Conservation (phyloP, 1,140 invertebrate genomes). For the Pseudomyrmex sp. region DNA sequence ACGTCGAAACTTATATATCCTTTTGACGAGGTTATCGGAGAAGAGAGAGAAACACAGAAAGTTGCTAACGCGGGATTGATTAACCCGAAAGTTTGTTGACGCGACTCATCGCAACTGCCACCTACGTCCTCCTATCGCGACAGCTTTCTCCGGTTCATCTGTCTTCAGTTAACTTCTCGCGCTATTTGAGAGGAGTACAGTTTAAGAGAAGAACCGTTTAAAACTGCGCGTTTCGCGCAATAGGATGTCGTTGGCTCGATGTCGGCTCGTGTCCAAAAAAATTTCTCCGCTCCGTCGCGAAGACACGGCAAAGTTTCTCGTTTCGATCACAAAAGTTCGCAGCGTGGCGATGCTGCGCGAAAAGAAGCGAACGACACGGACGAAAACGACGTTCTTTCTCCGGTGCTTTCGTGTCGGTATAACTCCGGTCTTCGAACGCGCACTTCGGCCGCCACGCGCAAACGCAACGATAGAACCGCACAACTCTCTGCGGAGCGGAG, state of each 20-base stretch:
- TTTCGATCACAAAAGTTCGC: slow-evolving; percentile 32
- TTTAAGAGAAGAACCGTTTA: not conserved
- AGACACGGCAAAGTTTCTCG: not conserved
- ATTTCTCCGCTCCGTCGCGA: slow-evolving; percentile 8
- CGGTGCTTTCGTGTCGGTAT: slow-evolving; percentile 2
- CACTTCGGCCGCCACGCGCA: not conserved
- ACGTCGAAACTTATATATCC: not conserved
- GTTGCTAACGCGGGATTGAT: slow-evolving; percentile 36
- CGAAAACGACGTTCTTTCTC: not conserved
- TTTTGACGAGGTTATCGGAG: not conserved
- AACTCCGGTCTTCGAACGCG: not conserved
- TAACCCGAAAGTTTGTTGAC: slow-evolving; percentile 13
- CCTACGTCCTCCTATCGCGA: not conserved
- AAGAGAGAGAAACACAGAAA: not conserved
- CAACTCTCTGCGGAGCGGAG: slow-evolving; percentile 13
- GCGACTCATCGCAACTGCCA: slow-evolving; percentile 3
- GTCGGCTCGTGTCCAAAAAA: slow-evolving; percentile 2
- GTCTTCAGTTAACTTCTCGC: slow-evolving; percentile 17
- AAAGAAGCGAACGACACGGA: not conserved
- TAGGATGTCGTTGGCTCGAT: too few species aligned
- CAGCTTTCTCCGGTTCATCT: slow-evolving; percentile 18
- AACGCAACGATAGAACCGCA: not conserved
- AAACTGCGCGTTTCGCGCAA: slow-evolving; percentile 7
- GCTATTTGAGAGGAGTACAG: not conserved
- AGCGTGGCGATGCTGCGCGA: not conserved